Base-by-base conservation (phyloP, 2,888 invertebrate species). In the Quadriops clusia region DNA sequence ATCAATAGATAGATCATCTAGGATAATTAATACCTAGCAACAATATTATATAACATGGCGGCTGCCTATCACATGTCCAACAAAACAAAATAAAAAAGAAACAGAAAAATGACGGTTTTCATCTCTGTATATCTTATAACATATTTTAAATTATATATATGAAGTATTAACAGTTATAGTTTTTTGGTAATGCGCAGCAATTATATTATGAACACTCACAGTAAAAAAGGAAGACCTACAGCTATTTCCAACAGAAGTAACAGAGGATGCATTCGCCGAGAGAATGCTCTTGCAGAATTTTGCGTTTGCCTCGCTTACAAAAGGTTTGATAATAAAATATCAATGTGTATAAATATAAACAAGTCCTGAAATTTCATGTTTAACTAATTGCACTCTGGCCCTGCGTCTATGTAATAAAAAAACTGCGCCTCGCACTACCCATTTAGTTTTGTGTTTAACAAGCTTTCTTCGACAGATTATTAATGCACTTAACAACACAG, bases 341-440 rank as follows among this genome's bases (percentile, higher is more conserved):
- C 54, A 53, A 27, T 33, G 32, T 35, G 33, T 67, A 68, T 67
- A 68, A 67, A 67, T 68, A 69, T 69, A 68, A 68, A 70, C 67
- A 68, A 63, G 52, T 70, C 68, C 68, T 65, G 65, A 65, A 65
- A 65, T 23, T 32, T 29, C 58, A 60, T 60, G 41, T 61, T 61
- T 60, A n/a, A n/a, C n/a, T n/a, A 61, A 61, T 60, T 61, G 61
- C 60, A 61, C 59, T 54, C 50, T 47, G 50, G 52, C 56, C 56
- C 51, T 49, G 49, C 48, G 53, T 52, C 51, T 55, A 49, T 46
- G 12, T 21, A 6, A 11, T 6, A 23, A 23, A 23, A 23, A 11
- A 23, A 23, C 45, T 38, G 39, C 36, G 44, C 44, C 42, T 41
- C 45, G 45, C 45, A 47, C 44, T 47, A 44, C 46, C 45, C 45